Conservation (phyloP, 2,797 vertebrate genomes). For the Vultur gryphus region DNA sequence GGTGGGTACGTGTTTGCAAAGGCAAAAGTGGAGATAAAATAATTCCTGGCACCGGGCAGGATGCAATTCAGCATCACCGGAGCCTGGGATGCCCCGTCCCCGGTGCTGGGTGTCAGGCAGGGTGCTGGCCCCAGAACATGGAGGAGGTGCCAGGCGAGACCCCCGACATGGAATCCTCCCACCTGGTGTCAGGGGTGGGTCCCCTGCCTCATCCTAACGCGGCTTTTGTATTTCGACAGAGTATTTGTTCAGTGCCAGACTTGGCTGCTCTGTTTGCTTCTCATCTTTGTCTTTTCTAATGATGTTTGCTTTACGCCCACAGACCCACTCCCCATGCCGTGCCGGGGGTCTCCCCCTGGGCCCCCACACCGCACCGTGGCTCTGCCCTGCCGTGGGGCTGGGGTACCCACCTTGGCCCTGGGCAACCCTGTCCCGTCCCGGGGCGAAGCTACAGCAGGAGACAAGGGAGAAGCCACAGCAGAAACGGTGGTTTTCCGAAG, state of each 20-base stretch:
- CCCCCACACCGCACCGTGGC: neutral
- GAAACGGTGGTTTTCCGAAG: neutral
- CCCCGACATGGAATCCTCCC: neutral
- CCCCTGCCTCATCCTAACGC: neutral
- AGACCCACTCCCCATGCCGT: neutral
- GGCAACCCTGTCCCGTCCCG: neutral
- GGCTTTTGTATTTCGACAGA: conserved; percentile 2
- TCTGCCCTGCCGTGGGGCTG: neutral
- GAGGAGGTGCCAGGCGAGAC: neutral
- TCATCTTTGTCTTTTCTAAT: conserved; percentile 67
- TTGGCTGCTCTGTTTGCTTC: conserved; percentile 67
- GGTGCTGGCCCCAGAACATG: neutral
- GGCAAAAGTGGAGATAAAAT: neutral
- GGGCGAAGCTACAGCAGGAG: neutral
- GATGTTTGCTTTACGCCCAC: conserved; percentile 60
- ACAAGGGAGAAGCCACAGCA: neutral
- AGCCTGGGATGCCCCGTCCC: neutral
- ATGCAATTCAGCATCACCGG: rapidly evolving
- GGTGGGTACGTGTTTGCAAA: rapidly evolving
- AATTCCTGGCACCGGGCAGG: neutral
- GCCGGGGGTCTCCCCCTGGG: neutral
- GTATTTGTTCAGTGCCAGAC: conserved; percentile 61
- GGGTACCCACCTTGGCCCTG: neutral
- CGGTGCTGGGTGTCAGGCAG: rapidly evolving
- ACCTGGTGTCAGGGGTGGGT: rapidly evolving